Evolutionary conservation across 2,888 invertebrate genomes (phyloP).

Genomic region (Anorthoa munda): DNA sequence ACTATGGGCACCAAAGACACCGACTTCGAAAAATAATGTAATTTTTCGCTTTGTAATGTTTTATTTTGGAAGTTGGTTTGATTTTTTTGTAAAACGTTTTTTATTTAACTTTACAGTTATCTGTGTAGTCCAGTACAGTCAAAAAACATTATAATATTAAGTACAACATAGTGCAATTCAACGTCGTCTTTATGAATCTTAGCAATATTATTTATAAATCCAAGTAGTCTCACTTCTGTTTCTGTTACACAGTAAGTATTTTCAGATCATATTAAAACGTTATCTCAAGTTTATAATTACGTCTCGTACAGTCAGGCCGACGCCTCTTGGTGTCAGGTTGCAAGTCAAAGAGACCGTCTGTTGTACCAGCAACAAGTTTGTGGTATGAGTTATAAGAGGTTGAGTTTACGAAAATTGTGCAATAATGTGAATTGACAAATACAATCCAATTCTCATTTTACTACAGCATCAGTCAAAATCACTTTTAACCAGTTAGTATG

Average conservation of each 20-base stretch:
- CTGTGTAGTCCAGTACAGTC: background rate
- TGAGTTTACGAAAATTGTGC: background rate
- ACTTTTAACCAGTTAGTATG: too few relatives aligned
- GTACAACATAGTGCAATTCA: background rate
- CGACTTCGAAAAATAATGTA: too few relatives aligned
- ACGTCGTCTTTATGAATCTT: background rate
- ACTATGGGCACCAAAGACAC: too few relatives aligned
- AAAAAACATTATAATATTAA: too few relatives aligned
- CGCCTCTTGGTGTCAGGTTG: constrained; percentile 75
- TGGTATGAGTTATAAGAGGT: constrained; percentile 62
- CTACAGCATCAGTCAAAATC: too few relatives aligned
- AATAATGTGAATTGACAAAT: background rate
- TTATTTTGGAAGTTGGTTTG: too few relatives aligned
- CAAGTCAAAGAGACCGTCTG: constrained; percentile 79
- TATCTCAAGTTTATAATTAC: constrained; percentile 69
- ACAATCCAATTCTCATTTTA: too few relatives aligned
- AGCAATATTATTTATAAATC: background rate
- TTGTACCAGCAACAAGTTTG: constrained; percentile 67
- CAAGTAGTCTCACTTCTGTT: background rate
- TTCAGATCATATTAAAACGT: constrained; percentile 64
- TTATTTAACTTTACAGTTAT: too few relatives aligned
- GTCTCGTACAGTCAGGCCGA: constrained; percentile 55
- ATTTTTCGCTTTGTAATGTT: too few relatives aligned
- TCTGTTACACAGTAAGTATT: constrained; percentile 57
- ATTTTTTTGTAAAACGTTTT: too few relatives aligned